Base-by-base conservation (phyloP, 2,113 vertebrate species). In the Haemorhous mexicanus region DNA sequence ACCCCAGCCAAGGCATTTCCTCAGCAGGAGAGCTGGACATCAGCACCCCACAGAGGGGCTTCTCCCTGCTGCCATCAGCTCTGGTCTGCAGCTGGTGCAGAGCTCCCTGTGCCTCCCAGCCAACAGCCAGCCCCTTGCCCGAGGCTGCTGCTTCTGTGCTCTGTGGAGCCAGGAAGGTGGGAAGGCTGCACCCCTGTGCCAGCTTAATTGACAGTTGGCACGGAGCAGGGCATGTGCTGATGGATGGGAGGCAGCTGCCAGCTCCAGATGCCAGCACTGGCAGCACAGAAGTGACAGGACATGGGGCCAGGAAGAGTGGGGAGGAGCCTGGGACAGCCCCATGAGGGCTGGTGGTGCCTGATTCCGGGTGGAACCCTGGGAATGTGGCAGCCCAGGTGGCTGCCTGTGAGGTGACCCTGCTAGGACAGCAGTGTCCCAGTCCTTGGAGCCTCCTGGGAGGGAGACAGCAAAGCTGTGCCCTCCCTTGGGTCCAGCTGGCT, bases 171-270 rank as follows among this genome's bases (percentile, higher is more conserved):
- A 2, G 52, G 64, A 66, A 47, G 62, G 87, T 72, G 85, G 67
- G 72, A 33, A 82, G 49, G 80, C 81, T 87, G 84, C 50, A 58
- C 15, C 1, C 0, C 26, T 75, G 63, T 5, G 21, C 87, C 81
- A 81, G 68, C 75, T 66, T 52, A 76, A 81, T 33, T 94, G 87
- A n/a, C 80, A 87, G 44, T 2, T 94, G 96, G 80, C 93, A 88
- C 28, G 4, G 58, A 53, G 82, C 81, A 59, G 46, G 35, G 67
- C 22, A 76, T 69, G 79, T 32, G 53, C 61, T 94, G 92, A 76
- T 84, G 89, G 76, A 86, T 78, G 37, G 35, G 63, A 83, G 76
- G 47, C 68, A 81, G 82, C 87, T 81, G 94, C 89, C 94, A 86
- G 61, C 49, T 74, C 37, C 59, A 28, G 32, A 21, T 63, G 87